Evolutionary conservation across 2,888 invertebrate species (phyloP), one percentile per base, ranked within the genome.

Genomic region (Ernsta delagoae): DNA sequence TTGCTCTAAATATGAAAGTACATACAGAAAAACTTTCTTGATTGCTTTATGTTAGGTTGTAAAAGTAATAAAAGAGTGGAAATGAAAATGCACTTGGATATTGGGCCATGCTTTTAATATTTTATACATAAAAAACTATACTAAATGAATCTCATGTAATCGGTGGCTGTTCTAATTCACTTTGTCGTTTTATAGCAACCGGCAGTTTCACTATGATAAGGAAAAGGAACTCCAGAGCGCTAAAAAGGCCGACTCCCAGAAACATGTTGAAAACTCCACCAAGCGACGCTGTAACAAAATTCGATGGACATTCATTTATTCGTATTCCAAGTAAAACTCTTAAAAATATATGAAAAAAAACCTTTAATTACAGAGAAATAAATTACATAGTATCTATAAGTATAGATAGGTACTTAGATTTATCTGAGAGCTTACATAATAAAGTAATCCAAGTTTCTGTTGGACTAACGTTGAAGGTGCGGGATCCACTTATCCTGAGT

Each of bases 251-350:
- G 0, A 92, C 87, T 6, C 92, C 92, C 4, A 93, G 77, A 73
- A 93, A 92, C 92, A 93, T 92, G 73, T 89, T 93, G 77, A 92
- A 93, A 1, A 92, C 88, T 45, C 92, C 92, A 3, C 92, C 92
- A 34, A 93, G 73, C 0, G 92, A 92, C 0, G 92, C 92, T 93
- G 85, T 1, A 84, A 88, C 56, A 64, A 65, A 70, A 45, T 63
- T 57, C 12, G 8, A 50, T 4, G 4, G 39, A 7, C 7, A 39
- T 3, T 31, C 31, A 31, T 31, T 31, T 31, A 31, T 31, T 31
- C 31, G 31, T 31, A 31, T 31, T 3, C 31, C 31, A 31, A 31
- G 4, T 31, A 31, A 31, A 31, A 31, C 31, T 31, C 16, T 16
- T 16, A 16, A 16, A 16, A 16, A 16, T 16, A 16, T 16, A 16